Evolutionary conservation across 2,113 vertebrate genomes (phyloP).

Genomic region (Corydoras maculifer): DNA sequence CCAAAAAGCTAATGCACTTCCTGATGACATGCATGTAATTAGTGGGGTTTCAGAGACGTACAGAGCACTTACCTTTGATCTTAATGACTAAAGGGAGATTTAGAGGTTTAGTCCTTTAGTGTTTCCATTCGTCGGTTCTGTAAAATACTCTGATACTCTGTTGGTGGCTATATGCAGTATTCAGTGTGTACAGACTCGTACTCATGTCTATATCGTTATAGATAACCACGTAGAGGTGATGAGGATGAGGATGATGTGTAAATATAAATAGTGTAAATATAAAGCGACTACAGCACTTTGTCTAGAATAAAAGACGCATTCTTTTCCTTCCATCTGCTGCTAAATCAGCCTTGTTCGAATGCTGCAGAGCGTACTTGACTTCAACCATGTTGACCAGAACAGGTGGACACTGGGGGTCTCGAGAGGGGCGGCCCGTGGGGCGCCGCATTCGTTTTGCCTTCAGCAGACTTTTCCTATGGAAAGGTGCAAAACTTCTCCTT

Average conservation of each 20-base stretch:
- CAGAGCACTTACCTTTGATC: conserved; percentile 28
- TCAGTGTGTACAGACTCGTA: conserved; percentile 11
- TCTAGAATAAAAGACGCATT: conserved; percentile 78
- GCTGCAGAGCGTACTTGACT: conserved; percentile 94
- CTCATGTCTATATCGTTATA: too few species aligned
- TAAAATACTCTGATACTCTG: not conserved
- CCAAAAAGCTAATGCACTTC: conserved; percentile 34
- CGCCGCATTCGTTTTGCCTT: conserved; percentile 69
- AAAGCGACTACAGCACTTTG: conserved; percentile 97
- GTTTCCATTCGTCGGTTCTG: conserved; percentile 48
- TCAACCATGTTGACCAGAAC: conserved; percentile 79
- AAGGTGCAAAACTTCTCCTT: conserved; percentile 70
- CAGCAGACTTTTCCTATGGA: conserved; percentile 79
- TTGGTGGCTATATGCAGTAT: conserved; percentile 55
- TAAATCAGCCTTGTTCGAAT: conserved; percentile 95
- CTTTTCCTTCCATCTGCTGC: conserved; percentile 99
- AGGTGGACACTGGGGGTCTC: conserved; percentile 70
- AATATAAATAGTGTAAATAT: conserved; percentile 58
- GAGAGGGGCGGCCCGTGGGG: conserved; percentile 47
- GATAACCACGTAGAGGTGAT: too few species aligned
- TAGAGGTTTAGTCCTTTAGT: conserved; percentile 50
- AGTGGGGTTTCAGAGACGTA: not conserved
- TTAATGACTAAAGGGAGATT: conserved; percentile 39
- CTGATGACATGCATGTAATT: conserved; percentile 13
- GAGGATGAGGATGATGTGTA: conserved; percentile 45